Evolutionary conservation across 30 jellyfish, hydroid and myxozoan species (phyloP).

Genomic region (Turritopsis rubra): DNA sequence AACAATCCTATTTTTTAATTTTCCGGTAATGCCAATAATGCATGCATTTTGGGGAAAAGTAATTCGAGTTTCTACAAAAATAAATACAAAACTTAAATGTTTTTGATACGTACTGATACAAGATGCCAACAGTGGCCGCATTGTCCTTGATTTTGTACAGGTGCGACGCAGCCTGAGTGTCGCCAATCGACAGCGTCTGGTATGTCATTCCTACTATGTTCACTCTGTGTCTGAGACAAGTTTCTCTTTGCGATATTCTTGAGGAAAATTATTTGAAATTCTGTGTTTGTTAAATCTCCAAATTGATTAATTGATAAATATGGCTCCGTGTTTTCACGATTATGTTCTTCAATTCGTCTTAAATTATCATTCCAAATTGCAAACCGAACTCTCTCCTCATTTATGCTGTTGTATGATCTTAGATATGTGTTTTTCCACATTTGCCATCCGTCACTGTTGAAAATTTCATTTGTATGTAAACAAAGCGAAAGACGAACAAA

Average conservation of each 20-base stretch:
- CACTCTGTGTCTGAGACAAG: constrained; percentile 28
- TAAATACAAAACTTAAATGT: neutral
- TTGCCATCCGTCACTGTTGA: constrained; percentile 67
- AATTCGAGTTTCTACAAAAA: too few species aligned
- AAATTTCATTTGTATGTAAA: neutral
- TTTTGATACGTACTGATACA: constrained; percentile 51
- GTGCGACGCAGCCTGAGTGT: constrained; percentile 81
- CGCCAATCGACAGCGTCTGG: constrained; percentile 96
- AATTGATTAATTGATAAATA: constrained; percentile 66
- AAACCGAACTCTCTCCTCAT: constrained; percentile 75
- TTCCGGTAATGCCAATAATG: too few species aligned
- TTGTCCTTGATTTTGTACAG: constrained; percentile 87
- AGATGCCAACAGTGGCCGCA: constrained; percentile 98
- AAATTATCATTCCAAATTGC: constrained; percentile 72
- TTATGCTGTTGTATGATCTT: constrained; percentile 52
- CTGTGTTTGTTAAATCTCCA: constrained; percentile 78
- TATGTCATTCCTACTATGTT: constrained; percentile 45
- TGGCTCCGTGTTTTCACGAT: constrained; percentile 33
- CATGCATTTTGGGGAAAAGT: too few species aligned
- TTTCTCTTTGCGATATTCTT: constrained; percentile 27
- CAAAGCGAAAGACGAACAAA: neutral
- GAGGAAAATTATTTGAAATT: constrained; percentile 46
- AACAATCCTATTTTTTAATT: too few species aligned
- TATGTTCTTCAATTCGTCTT: constrained; percentile 54
- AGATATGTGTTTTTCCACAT: constrained; percentile 70